Base-by-base conservation (phyloP, 2,888 invertebrate genomes). In the Drosophila setosimentum region DNA sequence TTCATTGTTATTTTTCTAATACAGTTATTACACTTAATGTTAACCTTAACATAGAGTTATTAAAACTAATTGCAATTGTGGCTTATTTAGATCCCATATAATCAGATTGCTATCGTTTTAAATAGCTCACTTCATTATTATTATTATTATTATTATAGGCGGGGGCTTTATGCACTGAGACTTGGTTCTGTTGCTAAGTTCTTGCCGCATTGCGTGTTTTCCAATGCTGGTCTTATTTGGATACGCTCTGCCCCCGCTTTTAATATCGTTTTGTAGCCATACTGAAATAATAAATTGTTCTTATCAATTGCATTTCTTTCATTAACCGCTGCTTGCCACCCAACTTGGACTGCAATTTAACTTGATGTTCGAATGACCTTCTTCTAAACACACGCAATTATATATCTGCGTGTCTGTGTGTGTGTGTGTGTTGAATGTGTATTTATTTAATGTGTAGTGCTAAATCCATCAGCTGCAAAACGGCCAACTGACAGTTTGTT, bases 381-480 rank as follows among this genome's bases (percentile, higher is more conserved):
- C 73, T 40, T 50, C 57, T 50, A 66, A 69, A 54, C 69, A 84
- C 62, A 50, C 18, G 5, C 27, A 42, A 67, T 16, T 35, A 32
- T 33, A 8, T 18, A 11, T 10, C 32, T 40, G n/a, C 27, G n/a
- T 68, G 21, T 67, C 50, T 40, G 6, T 54, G 35, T 42, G 18
- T 53, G 49, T 64, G 32, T 63, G 40, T 40, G n/a, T 40, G 40
- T 45, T 21, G 45, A 16, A 27, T 49, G 49, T 49, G 27, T 27
- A 27, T 27, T 45, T 30, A 4, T 32, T 45, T 16, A 45, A 24
- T 49, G 60, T 69, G 65, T 83, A 87, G 78, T 89, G 85, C 70
- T 66, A 73, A 80, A 87, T 87, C 72, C 89, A 87, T 89, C 89
- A 89, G 76, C 75, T 68, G 70, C 80, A 82, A 87, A 80, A 79